Percentiles rank a stretch among this genome's conserved stretches.
Conservation (phyloP, 2,888 invertebrate genomes). For the Biston stratarius region DNA sequence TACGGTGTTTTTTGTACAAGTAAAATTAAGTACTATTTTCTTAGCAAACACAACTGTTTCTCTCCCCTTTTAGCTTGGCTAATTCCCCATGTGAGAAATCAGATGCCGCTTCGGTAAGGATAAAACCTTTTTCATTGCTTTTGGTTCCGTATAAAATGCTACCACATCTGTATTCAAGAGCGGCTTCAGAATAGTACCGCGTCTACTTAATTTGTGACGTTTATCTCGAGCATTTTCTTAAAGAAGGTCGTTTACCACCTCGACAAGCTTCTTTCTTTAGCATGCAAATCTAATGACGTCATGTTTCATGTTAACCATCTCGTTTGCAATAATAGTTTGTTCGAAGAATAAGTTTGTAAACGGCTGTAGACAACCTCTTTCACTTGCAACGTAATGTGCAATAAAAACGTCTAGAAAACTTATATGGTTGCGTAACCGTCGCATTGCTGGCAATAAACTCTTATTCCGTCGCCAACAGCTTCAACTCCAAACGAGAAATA, state of each 20-base stretch:
- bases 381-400: conserved; percentile 38
- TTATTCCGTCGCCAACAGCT: conserved; percentile 27
- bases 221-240: not conserved
- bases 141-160: not conserved
- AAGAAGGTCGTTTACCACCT: conserved; percentile 3
- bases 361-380: conserved; percentile 26
- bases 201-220: not conserved
- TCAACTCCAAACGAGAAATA: conserved; percentile 30
- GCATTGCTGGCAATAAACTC: conserved; percentile 36
- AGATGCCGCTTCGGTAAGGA: not conserved
- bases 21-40: not conserved
- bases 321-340: conserved; percentile 23
- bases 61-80: not conserved
- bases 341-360: conserved; percentile 14
- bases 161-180: not conserved
- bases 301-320: conserved; percentile 21
- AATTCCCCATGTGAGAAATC: not conserved
- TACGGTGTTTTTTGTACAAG: too few relatives aligned
- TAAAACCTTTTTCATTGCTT: not conserved
- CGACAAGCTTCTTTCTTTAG: conserved; percentile 6
- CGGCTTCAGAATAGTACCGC: not conserved
- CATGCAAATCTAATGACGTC: conserved; percentile 17
- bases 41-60: not conserved
- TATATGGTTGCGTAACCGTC: conserved; percentile 37
- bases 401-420: conserved; percentile 44